Percentiles rank a stretch among this genome's conserved stretches.
Conservation (phyloP, 2,888 invertebrate genomes). For the Nasonovia ribisnigri region DNA sequence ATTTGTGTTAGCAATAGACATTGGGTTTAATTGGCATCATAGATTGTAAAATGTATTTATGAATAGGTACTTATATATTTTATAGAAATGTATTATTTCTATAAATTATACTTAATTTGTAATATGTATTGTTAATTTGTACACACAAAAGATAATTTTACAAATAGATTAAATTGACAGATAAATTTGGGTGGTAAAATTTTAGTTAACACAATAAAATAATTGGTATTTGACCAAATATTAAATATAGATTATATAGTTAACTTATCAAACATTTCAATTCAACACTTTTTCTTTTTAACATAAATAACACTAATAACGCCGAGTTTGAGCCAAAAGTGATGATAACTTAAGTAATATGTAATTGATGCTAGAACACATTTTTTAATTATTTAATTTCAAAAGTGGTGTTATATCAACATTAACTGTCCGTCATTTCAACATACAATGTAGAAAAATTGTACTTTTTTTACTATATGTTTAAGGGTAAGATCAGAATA, state of each 20-base stretch:
- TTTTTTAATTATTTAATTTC: constrained; percentile 17
- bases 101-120: not conserved
- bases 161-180: constrained; percentile 28
- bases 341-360: constrained; percentile 2
- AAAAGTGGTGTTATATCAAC: not conserved
- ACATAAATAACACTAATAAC: constrained; percentile 8
- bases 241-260: not conserved
- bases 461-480: not conserved
- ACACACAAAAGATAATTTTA: constrained; percentile 15
- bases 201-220: constrained; percentile 17
- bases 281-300: constrained; percentile 11
- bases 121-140: constrained; percentile 22
- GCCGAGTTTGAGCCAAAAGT: not conserved
- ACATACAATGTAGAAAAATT: not conserved
- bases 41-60: not conserved
- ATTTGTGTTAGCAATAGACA: constrained; percentile 24
- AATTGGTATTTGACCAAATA: constrained; percentile 29
- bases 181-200: constrained; percentile 1
- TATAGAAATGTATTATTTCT: constrained; percentile 28
- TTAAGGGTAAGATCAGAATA: not conserved
- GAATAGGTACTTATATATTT: not conserved
- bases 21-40: constrained; percentile 51
- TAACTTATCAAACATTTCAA: constrained; percentile 1
- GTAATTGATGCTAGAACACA: not conserved
- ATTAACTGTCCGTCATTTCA: not conserved